Evolutionary conservation across 2,797 vertebrate genomes (phyloP), one percentile per base, ranked within the genome.

Genomic region (Danio jaintianensis): DNA sequence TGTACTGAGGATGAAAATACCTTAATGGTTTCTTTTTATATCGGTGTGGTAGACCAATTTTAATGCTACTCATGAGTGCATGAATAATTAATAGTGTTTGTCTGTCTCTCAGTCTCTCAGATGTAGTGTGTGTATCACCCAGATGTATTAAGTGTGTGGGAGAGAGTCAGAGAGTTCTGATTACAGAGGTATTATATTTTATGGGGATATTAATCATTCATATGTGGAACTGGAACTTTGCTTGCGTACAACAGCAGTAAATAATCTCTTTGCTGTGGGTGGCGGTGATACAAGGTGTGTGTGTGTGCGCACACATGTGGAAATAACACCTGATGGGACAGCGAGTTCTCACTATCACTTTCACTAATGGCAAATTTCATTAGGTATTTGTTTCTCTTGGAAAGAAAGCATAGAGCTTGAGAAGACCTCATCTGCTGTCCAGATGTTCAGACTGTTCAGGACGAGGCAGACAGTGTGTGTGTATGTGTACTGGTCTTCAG

Each of bases 11-110:
- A 85, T 90, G 85, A 85, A 86, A 89, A 90, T 90, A 86, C 13
- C 90, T 90, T 88, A 90, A 90, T 90, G 80, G 85, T 84, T 89
- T 88, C 71, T 29, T 78, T 85, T 85, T 83, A 84, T 80, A 67
- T 73, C 76, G 43, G 75, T 90, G 79, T 86, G 81, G 86, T 85
- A 88, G 87, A 86, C 71, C 43, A 83, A 89, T 88, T 90, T 90
- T 90, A 92, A 89, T 87, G 81, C 85, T 84, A 82, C 87, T 91
- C 87, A 86, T 80, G 68, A 75, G 82, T 85, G 83, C 85, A 87
- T 91, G 86, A 93, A 92, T 92, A 90, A 91, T 90, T 89, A 82
- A 93, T 89, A 84, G 63, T 42, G 81, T 86, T 78, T 90, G 78
- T 86, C 85, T 87, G 87, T 88, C 75, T 82, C 81, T 85, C 69